A percentile compares a stretch with the other conserved stretches of the same genome.
phyloP scores from a whole-genome alignment of 2,888 invertebrate species.

The Cataglyphis livida region DNA sequence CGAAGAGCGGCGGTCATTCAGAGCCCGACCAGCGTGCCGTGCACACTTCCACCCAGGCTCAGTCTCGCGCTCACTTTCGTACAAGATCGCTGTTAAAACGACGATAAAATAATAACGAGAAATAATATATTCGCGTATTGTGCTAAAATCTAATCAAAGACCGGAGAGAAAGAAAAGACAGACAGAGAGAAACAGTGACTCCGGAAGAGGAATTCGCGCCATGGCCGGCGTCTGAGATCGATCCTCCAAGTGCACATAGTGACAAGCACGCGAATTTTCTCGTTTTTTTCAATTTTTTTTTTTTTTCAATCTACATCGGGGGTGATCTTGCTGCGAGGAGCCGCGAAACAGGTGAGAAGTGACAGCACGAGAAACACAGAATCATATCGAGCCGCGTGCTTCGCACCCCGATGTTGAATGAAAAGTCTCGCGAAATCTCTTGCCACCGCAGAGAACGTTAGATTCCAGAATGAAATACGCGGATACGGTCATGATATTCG shows the following conservation, averaged over 20 bases:
- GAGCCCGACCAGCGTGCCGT: conserved; percentile 74
- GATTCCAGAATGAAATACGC: neutral
- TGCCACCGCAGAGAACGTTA: neutral
- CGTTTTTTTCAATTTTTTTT: neutral
- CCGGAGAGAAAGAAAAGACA: neutral
- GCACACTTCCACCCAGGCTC: conserved; percentile 61
- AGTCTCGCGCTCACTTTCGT: neutral
- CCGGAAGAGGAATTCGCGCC: conserved; percentile 19
- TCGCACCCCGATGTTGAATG: conserved; percentile 61
- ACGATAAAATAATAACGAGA: neutral
- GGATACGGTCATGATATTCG: neutral
- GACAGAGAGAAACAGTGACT: neutral
- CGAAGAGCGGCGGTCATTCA: conserved; percentile 71
- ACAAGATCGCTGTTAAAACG: neutral
- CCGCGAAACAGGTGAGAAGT: conserved; percentile 27
- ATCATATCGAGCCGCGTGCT: neutral
- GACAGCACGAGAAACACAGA: neutral
- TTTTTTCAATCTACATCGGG: neutral
- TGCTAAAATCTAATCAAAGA: neutral
- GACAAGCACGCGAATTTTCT: neutral
- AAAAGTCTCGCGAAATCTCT: conserved; percentile 53
- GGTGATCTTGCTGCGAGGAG: neutral
- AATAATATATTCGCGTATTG: neutral
- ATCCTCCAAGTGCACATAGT: neutral
- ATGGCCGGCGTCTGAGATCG: conserved; percentile 50